Evolutionary conservation across 2,888 invertebrate species (phyloP), one percentile per base, ranked within the genome.

Genomic region (Nomada goodeniana): DNA sequence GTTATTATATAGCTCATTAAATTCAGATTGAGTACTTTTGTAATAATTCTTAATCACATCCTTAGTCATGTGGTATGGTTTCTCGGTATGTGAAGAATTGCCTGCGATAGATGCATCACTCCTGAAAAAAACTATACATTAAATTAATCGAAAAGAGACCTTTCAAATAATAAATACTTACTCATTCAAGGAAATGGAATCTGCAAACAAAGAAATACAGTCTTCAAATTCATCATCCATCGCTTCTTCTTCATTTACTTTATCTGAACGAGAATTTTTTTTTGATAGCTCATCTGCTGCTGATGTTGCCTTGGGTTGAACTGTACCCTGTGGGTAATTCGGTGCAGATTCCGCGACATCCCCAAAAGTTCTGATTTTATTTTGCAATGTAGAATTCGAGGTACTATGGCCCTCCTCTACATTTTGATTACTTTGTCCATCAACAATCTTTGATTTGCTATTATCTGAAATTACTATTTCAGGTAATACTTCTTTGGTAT

Each of bases 151-250:
- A 15, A 23, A 59, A 15, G 36, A 64, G 4, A 15, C 13, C 15
- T 29, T 52, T 50, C 18, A 4, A 64, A 18, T 53, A 61, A 23
- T 26, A 64, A 55, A 36, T 63, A 78, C 82, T 86, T 86, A 87
- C 87, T 70, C 55, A 20, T 52, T 20, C 0, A 71, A 55, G 36
- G 87, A 42, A 4, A 57, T 7, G 10, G 88, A 82, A 57, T 85
- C 86, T 10, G 89, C 79, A 61, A 63, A 85, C 42, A 91, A 76
- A 52, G 89, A 91, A 73, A 91, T 88, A 20, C 65, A 82, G 75
- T 91, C 82, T 9, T 82, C 64, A 18, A 75, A 36, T 1, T 74
- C 57, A 1, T 57, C 13, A 1, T 9, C 5, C 13, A 1, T 2
- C 15, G 13, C 4, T 15, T 9, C 3, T n/a, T n/a, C n/a, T n/a